phyloP scores from a whole-genome alignment of 2,113 vertebrate species.

The Psettodes erumei region DNA sequence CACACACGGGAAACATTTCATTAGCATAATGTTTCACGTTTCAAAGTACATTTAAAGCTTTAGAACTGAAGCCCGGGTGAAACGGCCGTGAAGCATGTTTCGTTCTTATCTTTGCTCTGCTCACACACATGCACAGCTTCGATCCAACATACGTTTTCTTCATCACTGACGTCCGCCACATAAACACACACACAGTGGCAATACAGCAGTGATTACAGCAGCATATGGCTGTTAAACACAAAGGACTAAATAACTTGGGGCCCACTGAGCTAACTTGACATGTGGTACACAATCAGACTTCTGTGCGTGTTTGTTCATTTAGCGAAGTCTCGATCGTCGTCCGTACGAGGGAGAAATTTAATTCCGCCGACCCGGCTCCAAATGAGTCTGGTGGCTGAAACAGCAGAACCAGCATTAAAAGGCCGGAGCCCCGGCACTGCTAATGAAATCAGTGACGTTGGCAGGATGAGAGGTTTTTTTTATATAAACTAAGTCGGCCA shows the following conservation, averaged over 20 bases:
- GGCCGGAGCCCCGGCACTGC: too few species aligned
- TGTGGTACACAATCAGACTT: neutral
- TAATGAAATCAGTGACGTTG: neutral
- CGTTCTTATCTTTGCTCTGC: neutral
- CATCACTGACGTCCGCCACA: conserved; percentile 33
- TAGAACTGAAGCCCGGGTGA: neutral
- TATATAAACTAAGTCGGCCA: neutral
- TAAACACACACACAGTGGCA: conserved; percentile 13
- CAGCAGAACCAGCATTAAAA: neutral
- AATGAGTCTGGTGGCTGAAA: conserved; percentile 1
- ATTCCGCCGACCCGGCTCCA: neutral
- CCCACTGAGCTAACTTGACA: conserved; percentile 26
- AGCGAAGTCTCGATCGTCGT: conserved; percentile 9
- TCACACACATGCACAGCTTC: conserved; percentile 30
- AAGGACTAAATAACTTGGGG: conserved; percentile 29
- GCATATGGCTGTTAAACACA: conserved; percentile 52
- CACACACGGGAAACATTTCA: too few species aligned
- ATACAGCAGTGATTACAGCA: conserved; percentile 52
- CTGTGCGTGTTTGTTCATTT: conserved; percentile 11
- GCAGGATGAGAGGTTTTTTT: neutral
- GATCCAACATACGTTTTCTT: conserved; percentile 46
- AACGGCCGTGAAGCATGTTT: neutral
- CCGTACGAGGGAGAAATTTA: neutral
- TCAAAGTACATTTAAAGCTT: neutral
- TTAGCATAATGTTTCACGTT: neutral